Evolutionary conservation across 1,140 invertebrate genomes (phyloP), one percentile per base, ranked within the genome.

Genomic region (Neelides sp.): DNA sequence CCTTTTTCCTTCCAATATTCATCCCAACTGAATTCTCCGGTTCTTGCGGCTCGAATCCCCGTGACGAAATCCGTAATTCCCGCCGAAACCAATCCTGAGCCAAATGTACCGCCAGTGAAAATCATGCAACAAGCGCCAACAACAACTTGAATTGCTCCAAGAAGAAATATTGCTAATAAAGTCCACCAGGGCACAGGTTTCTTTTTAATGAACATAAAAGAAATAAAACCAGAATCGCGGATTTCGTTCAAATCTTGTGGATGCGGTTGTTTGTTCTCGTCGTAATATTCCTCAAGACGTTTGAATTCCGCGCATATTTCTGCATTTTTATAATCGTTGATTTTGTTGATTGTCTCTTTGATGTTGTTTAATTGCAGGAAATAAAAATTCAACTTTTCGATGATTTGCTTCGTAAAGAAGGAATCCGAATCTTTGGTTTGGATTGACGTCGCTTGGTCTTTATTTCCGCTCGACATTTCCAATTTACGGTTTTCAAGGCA

Each of bases 11-110:
- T 32, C 34, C 8, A n/a, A 4, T 19, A 46, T 15, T 28, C 24
- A 4, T 28, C 34, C 44, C 44, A 46, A 46, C 24, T 46, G 20
- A 46, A 46, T 46, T 46, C 44, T 46, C 44, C 24, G 7, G 24
- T 46, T 17, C 4, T 20, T 12, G 4, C 5, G 4, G 19, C 19
- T 20, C 12, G 12, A 4, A 30, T 28, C n/a, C 24, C 44, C 28
- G 30, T 20, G 4, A 4, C 4, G n/a, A 46, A 8, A 32, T 46
- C 44, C 20, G 44, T 15, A 13, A 28, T 17, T 28, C 44, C 44
- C 34, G 28, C 44, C 4, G 19, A 4, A 32, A 46, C 34, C 13
- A 46, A 13, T 8, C 44, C 44, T 15, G 23, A 5, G 4, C 44
- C 44, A 15, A 46, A 24, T 8, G 8, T 46, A 10, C 8, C 22